Evolutionary conservation across 2,888 invertebrate species (phyloP), one percentile per base, ranked within the genome.

Genomic region (Parthenolecanium corni): DNA sequence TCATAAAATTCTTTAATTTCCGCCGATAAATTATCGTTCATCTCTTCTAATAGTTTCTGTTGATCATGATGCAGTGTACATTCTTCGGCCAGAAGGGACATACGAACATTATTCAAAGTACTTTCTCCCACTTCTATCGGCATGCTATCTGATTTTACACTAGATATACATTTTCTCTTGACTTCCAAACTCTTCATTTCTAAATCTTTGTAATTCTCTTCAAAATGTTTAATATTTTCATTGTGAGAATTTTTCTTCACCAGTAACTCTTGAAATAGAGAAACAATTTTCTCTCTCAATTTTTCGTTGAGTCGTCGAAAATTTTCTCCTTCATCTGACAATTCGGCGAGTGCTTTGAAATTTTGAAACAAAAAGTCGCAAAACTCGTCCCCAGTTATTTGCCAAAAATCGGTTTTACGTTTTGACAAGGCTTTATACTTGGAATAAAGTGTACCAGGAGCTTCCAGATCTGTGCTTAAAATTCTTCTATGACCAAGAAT

Each of bases 41-140:
- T 36, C 16, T 61, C 38, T 38, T 61, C 51, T 2, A 61, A 38
- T n/a, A 49, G 18, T 40, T 51, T 61, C 14, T 61, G 49, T n/a
- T 36, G 49, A n/a, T 49, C 18, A 51, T 12, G 31, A 23, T 61
- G 49, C 25, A 51, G 20, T n/a, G 49, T 49, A 40, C 61, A 61
- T 51, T 61, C 61, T 51, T 61, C 61, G 18, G 49, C 61, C 12
- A 61, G 23, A 16, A 61, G 36, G 31, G 36, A 49, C 24, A 51
- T 61, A 21, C 61, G 38, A 38, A 61, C 36, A 21, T 61, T 21
- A 24, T 36, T 25, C 16, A 61, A 31, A 47, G 16, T 2, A 40
- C n/a, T 24, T 6, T 38, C 11, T 11, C 2, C 3, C 12, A 5
- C 5, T 38, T 52, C 20, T 2, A 20, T 23, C n/a, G 36, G 20